phyloP scores from a whole-genome alignment of 2,888 invertebrate species.

The Tetrapedia diversipes region DNA sequence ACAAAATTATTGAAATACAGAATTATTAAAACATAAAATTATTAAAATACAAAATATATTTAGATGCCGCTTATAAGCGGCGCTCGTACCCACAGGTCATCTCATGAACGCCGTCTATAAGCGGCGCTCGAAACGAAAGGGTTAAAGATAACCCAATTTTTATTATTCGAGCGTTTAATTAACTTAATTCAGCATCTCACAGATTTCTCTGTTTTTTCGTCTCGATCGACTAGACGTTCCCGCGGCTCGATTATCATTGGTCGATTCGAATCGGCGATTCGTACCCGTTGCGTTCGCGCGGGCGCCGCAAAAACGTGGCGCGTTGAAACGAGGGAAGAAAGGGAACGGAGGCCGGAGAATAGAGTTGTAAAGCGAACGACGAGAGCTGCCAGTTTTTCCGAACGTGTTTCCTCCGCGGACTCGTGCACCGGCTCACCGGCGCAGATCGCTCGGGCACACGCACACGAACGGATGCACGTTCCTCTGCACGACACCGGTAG shows the following conservation, averaged over 20 bases:
- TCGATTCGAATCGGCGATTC: conserved; percentile 43
- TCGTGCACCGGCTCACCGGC: conserved; percentile 44
- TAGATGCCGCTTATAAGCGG: too few species aligned
- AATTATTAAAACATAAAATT: too few species aligned
- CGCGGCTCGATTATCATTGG: conserved; percentile 37
- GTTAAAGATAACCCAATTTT: too few species aligned
- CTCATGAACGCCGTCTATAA: too few species aligned
- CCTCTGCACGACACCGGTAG: conserved; percentile 17
- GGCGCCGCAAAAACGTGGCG: conserved; percentile 62
- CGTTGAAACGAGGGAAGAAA: conserved; percentile 54
- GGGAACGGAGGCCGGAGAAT: conserved; percentile 53
- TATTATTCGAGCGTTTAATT: too few species aligned
- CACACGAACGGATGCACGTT: conserved; percentile 21
- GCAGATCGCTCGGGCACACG: conserved; percentile 45
- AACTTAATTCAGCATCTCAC: too few species aligned
- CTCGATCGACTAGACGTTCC: too few species aligned
- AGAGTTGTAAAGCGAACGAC: conserved; percentile 67
- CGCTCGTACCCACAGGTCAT: too few species aligned
- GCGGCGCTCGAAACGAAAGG: too few species aligned
- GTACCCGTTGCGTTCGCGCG: conserved; percentile 36
- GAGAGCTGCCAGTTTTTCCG: conserved; percentile 67
- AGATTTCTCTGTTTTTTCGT: too few species aligned
- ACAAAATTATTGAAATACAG: too few species aligned
- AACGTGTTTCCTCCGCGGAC: conserved; percentile 58
- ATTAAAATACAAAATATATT: too few species aligned